phyloP scores from a whole-genome alignment of 2,888 invertebrate genomes.

The Pemphredon lugubris region DNA sequence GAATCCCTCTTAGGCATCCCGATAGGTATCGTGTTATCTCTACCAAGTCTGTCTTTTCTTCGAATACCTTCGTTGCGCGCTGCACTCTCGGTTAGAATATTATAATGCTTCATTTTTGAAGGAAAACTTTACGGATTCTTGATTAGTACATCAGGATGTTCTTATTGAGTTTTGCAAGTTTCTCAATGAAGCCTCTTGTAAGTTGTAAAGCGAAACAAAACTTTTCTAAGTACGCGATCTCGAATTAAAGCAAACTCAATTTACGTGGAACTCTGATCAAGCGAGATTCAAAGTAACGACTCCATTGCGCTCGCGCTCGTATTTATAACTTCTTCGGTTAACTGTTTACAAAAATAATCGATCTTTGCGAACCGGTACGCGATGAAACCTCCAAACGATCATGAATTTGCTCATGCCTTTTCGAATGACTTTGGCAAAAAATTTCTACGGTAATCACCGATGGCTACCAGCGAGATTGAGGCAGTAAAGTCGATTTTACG shows the following conservation, averaged over 20 bases:
- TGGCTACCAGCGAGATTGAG: slow-evolving; percentile 32
- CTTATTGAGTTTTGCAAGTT: not conserved
- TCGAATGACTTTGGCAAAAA: not conserved
- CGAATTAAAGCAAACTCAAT: not conserved
- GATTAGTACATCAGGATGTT: no score
- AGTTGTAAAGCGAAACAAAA: not conserved
- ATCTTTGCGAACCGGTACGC: not conserved
- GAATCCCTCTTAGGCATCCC: no score
- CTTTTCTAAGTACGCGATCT: not conserved
- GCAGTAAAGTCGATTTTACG: slow-evolving; percentile 63
- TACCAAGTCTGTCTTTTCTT: no score
- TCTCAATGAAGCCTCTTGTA: not conserved
- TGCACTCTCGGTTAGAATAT: no score
- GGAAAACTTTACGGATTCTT: no score
- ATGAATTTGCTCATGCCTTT: not conserved
- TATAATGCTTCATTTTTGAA: no score
- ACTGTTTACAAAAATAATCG: no score
- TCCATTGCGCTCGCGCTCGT: not conserved
- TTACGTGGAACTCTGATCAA: not conserved
- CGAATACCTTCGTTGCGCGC: no score
- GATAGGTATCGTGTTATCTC: no score
- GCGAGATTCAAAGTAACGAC: not conserved
- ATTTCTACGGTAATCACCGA: slow-evolving; percentile 27
- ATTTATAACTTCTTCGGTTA: no score
- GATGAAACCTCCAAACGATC: no score